Evolutionary conservation across 1,140 invertebrate genomes (phyloP).

Genomic region (Scaptomyza pallida): DNA sequence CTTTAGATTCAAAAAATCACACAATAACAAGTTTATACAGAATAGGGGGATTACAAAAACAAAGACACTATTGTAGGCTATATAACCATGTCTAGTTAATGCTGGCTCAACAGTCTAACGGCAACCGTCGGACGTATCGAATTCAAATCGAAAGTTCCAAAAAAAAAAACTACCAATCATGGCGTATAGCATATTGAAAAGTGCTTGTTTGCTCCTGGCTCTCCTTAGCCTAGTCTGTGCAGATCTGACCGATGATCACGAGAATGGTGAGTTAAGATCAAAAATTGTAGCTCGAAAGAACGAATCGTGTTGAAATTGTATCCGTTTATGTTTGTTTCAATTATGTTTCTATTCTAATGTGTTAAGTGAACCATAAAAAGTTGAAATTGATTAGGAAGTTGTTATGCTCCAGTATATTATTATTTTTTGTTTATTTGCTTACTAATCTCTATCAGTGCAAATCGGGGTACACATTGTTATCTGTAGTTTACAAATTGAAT

Average conservation of each 20-base stretch:
- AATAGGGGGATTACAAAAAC: constrained; percentile 11
- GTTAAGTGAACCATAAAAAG: too few relatives aligned
- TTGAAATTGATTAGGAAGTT: too few relatives aligned
- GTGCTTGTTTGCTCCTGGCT: constrained; percentile 14
- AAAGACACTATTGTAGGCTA: constrained; percentile 36
- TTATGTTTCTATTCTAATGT: too few relatives aligned
- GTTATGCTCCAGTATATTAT: too few relatives aligned
- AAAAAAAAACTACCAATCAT: constrained; percentile 29
- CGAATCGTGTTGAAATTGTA: background rate
- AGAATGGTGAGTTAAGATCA: constrained; percentile 43
- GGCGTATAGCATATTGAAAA: constrained; percentile 10
- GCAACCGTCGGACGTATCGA: constrained; percentile 19
- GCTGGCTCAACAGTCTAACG: constrained; percentile 44
- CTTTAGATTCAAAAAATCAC: constrained; percentile 66
- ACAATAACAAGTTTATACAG: constrained; percentile 52
- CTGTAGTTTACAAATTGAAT: background rate
- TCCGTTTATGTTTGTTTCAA: too few relatives aligned
- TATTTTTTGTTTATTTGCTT: too few relatives aligned
- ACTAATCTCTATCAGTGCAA: too few relatives aligned
- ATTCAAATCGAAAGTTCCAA: background rate
- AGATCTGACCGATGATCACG: constrained; percentile 42
- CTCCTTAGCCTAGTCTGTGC: background rate
- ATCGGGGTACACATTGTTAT: too few relatives aligned
- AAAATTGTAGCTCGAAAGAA: background rate
- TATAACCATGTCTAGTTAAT: constrained; percentile 50